Base-by-base conservation (phyloP, 2,797 vertebrate species). In the Myotis pilosus region DNA sequence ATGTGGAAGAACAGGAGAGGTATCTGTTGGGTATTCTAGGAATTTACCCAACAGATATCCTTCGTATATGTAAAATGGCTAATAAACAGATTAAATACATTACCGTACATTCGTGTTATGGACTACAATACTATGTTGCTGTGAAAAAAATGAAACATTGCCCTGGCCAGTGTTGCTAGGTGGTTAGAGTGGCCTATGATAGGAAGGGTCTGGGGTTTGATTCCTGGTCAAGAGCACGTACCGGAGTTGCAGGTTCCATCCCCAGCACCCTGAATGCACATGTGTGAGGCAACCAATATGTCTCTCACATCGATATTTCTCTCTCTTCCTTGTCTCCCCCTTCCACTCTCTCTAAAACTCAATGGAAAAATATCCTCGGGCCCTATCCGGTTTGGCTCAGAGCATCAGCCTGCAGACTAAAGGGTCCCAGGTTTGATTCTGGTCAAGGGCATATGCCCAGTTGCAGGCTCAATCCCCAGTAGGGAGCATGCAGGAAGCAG, bases 1-100 rank as follows among this genome's bases (percentile, higher is more conserved):
- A 78, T 7, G 36, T 2, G 19, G 49, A 55, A 62, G 57, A 72
- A 62, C 4, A 71, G 38, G 28, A 49, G 22, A 85, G 47, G 68
- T 44, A 62, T 62, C 53, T 62, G n/a, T 64, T 44, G 41, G 9
- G 69, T 53, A 79, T 68, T 94, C 95, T 90, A 92, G 91, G 86
- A 94, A 86, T 76, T 72, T 44, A 36, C 16, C 57, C 33, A 81
- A 8, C 47, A 49, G 51, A 57, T 83, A 28, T 23, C 60, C 57
- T 75, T 78, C 3, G 19, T 22, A 6, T 22, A 33, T 66, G 57
- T 55, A 75, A 91, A 74, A 81, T 47, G 51, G 78, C 69, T 81
- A 75, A 74, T 1, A n/a, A 93, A 55, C 71, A 74, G 66, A 81
- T 13, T 30, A 38, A 22, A 55, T 22, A 92, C 69, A 72, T n/a